A percentile compares a stretch with the other conserved stretches of the same genome.
These are phyloP conservation scores for Scalopus aquaticus DNA, from an alignment of 2,113 vertebrate species.

Conservation along the genomic window DNA sequence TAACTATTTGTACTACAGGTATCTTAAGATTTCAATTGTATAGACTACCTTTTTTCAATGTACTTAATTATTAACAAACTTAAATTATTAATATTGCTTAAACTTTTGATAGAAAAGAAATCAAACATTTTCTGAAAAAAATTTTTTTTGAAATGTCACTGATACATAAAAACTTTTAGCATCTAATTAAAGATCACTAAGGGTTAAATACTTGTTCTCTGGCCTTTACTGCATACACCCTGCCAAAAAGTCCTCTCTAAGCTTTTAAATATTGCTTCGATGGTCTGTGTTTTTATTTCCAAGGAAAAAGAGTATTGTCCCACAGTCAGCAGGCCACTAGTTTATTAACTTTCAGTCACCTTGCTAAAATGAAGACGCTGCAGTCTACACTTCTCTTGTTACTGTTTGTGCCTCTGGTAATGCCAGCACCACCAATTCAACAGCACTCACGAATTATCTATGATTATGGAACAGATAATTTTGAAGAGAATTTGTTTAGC, in stretches of 20 bases:
- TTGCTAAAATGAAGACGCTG: slow-evolving; percentile 87
- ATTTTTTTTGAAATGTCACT: slow-evolving; percentile 55
- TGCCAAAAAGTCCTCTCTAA: slow-evolving; percentile 92
- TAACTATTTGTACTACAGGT: slow-evolving; percentile 72
- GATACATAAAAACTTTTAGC: slow-evolving; percentile 38
- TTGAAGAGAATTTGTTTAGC: slow-evolving; percentile 77
- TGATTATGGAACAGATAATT: slow-evolving; percentile 79
- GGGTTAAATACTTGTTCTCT: slow-evolving; percentile 93
- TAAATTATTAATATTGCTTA: slow-evolving; percentile 1
- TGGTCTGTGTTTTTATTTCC: slow-evolving; percentile 89
- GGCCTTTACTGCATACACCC: slow-evolving; percentile 87
- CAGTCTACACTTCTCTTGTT: slow-evolving; percentile 85
- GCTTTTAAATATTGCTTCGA: slow-evolving; percentile 97
- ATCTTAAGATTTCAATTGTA: slow-evolving; percentile 33
- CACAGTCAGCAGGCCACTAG: slow-evolving; percentile 75
- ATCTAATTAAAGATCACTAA: slow-evolving; percentile 87
- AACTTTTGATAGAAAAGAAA: slow-evolving; percentile 36
- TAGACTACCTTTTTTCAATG: slow-evolving; percentile 24
- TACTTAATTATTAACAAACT: slow-evolving; percentile 26
- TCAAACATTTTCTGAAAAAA: slow-evolving; percentile 48
- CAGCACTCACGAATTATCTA: slow-evolving; percentile 73
- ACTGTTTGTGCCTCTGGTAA: slow-evolving; percentile 86
- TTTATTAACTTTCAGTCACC: slow-evolving; percentile 77
- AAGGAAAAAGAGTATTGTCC: slow-evolving; percentile 84
- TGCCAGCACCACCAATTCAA: slow-evolving; percentile 84